Evolutionary conservation across 64 coral and sea anemone species (phyloP).

Genomic region (Catalaphyllia jardinei): DNA sequence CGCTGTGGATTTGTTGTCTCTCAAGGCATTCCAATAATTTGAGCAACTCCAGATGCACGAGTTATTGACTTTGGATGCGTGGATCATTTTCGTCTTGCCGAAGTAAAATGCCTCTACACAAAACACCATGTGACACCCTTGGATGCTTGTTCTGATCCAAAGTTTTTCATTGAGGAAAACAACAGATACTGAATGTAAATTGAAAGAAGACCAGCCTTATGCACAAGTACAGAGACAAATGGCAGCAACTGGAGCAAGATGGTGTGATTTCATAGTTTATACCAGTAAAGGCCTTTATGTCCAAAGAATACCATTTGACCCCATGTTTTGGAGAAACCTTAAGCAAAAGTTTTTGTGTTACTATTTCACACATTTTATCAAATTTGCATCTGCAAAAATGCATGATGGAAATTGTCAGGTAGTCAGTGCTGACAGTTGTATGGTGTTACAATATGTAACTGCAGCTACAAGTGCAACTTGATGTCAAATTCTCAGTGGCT

Average conservation of each 20-base stretch:
- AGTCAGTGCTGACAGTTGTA: neutral
- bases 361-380: conserved; percentile 30
- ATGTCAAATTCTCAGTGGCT: neutral
- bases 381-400: conserved; percentile 15
- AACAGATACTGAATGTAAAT: conserved; percentile 5
- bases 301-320: conserved; percentile 38
- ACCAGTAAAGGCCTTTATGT: conserved; percentile 41
- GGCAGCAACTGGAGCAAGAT: conserved; percentile 5
- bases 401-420: neutral
- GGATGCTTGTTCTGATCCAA: conserved; percentile 30
- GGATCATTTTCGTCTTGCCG: conserved; percentile 17
- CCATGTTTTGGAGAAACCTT: conserved; percentile 29
- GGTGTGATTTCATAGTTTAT: conserved; percentile 51
- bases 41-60: conserved; percentile 29
- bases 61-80: conserved; percentile 10
- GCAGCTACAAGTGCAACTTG: neutral
- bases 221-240: conserved; percentile 49
- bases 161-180: conserved; percentile 38
- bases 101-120: conserved; percentile 36
- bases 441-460: neutral
- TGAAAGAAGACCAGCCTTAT: conserved; percentile 30
- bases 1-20: conserved; percentile 47
- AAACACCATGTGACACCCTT: conserved; percentile 26
- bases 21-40: conserved; percentile 11
- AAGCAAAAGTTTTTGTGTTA: conserved; percentile 24